A percentile compares a stretch with the other conserved stretches of the same genome.
Conservation (phyloP, 1,140 invertebrate species). For the Teleogryllus occipitalis region DNA sequence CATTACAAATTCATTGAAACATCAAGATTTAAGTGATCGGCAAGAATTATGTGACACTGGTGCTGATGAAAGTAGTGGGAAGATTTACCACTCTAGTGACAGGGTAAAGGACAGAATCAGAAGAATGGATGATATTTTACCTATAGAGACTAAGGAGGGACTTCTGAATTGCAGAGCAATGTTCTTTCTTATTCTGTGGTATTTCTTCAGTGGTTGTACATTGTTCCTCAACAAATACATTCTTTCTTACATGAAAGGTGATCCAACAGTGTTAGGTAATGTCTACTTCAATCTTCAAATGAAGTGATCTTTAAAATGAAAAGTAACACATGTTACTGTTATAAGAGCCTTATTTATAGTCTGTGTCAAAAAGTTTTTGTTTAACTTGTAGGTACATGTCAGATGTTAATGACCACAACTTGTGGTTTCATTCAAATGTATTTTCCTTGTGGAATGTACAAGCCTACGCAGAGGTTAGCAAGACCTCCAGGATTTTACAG, state of each 20-base stretch:
- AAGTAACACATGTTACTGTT: not conserved
- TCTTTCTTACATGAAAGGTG: slow-evolving; percentile 64
- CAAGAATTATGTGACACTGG: not conserved
- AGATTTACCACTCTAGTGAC: not conserved
- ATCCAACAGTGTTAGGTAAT: slow-evolving; percentile 68
- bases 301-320: not conserved
- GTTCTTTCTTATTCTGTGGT: slow-evolving; percentile 64
- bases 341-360: not conserved
- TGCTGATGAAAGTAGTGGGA: not conserved
- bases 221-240: slow-evolving; percentile 81
- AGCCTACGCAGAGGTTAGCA: slow-evolving; percentile 47
- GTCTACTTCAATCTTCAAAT: not conserved
- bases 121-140: slow-evolving; percentile 7
- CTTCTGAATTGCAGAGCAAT: slow-evolving; percentile 55
- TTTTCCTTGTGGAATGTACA: slow-evolving; percentile 65
- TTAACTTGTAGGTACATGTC: slow-evolving; percentile 47
- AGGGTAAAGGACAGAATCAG: not conserved
- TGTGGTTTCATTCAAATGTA: slow-evolving; percentile 72
- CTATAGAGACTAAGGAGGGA: slow-evolving; percentile 36
- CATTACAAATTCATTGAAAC: not conserved
- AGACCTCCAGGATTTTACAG: slow-evolving; percentile 63
- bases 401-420: slow-evolving; percentile 69
- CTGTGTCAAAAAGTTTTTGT: not conserved
- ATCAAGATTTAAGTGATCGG: not conserved
- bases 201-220: slow-evolving; percentile 68